Evolutionary conservation across 2,797 vertebrate genomes (phyloP).

Genomic region (Xenopus petersii): DNA sequence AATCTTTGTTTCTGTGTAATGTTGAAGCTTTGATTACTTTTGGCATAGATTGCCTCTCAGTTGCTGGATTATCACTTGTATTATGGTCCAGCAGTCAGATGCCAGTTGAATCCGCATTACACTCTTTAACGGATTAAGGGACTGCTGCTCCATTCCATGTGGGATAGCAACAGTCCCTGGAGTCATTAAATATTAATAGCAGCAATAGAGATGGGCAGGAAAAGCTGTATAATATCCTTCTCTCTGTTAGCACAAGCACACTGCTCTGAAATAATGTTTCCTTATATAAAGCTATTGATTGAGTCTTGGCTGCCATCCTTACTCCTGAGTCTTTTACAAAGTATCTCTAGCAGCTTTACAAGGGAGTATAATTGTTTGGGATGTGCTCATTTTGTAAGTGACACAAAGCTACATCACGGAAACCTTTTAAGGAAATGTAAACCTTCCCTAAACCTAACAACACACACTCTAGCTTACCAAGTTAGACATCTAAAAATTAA

Average conservation of each 20-base stretch:
- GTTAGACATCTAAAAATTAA: too few relatives aligned
- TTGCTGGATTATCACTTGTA: neutral
- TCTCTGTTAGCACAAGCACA: constrained; percentile 1
- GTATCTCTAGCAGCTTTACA: neutral
- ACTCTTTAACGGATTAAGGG: neutral
- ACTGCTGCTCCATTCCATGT: constrained; percentile 18
- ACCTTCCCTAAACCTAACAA: too few relatives aligned
- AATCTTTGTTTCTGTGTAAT: neutral
- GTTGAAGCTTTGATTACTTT: neutral
- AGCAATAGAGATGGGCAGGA: constrained; percentile 57
- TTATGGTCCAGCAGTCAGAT: neutral
- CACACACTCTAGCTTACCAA: too few relatives aligned
- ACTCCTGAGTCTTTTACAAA: neutral
- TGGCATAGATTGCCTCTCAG: neutral
- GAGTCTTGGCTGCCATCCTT: neutral
- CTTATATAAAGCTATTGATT: constrained; percentile 1
- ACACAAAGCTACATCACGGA: too few relatives aligned
- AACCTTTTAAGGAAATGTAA: too few relatives aligned
- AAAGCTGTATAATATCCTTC: constrained; percentile 52
- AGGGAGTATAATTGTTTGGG: neutral
- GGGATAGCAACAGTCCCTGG: constrained; percentile 51
- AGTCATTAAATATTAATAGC: constrained; percentile 64
- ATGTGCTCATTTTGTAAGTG: neutral
- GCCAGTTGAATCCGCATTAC: neutral
- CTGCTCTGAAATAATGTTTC: neutral